Evolutionary conservation across 35 echinoderm and acorn worm species (phyloP).

Genomic region (Amphiura filiformis): DNA sequence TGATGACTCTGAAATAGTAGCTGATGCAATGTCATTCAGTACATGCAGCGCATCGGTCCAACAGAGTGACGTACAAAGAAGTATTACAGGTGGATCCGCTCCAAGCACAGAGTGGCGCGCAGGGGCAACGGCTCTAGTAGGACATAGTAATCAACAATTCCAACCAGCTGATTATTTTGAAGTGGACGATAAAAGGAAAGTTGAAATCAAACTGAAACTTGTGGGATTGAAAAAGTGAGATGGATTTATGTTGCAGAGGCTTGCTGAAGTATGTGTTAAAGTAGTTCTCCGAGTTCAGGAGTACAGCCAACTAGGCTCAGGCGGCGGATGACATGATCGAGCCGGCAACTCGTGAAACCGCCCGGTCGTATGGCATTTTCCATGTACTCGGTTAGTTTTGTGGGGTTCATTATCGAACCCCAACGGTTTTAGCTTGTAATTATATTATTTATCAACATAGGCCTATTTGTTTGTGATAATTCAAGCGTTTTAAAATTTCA

Average conservation of each 20-base stretch:
- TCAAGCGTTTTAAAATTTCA: too few species aligned
- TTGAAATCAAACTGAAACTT: not conserved
- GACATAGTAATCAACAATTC: not conserved
- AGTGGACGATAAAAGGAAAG: not conserved
- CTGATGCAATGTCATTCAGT: not conserved
- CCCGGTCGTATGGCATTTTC: too few species aligned
- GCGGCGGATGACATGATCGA: too few species aligned
- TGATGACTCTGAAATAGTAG: not conserved
- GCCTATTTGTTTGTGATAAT: too few species aligned
- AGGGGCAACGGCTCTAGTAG: not conserved
- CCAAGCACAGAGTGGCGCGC: not conserved
- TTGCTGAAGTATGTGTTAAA: too few species aligned
- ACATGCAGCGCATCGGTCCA: not conserved
- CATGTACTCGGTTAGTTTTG: too few species aligned
- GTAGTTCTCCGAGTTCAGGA: too few species aligned
- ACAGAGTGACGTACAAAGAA: conserved; percentile 14
- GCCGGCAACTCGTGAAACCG: too few species aligned
- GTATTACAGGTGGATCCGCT: not conserved
- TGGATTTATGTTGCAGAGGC: not conserved
- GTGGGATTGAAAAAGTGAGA: not conserved
- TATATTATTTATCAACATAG: too few species aligned
- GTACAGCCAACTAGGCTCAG: too few species aligned
- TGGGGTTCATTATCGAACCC: too few species aligned
- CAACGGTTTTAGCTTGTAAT: too few species aligned
- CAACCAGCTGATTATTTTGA: not conserved